Evolutionary conservation across 2,113 vertebrate genomes (phyloP).

Genomic region (Cavia aperea): DNA sequence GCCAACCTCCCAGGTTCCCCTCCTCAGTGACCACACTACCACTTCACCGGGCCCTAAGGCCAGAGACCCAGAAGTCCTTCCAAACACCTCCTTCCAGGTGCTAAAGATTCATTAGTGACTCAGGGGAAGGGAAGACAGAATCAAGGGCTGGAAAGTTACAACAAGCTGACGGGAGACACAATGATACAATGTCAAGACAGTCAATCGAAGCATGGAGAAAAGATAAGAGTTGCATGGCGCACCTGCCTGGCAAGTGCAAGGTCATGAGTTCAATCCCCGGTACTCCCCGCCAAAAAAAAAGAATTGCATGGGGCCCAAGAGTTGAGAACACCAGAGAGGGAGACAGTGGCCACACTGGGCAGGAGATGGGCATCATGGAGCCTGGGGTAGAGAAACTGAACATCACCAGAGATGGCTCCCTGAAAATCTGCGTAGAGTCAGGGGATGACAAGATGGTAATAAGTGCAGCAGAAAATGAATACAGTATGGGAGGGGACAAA

Average conservation of each 20-base stretch:
- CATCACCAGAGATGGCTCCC: not conserved
- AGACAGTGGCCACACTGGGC: not conserved
- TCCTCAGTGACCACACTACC: not conserved
- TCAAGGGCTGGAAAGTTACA: not conserved
- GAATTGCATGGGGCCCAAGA: not conserved
- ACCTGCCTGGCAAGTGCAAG: no score
- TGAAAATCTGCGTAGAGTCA: not conserved
- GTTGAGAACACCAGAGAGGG: not conserved
- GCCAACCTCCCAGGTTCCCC: not conserved
- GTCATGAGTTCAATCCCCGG: no score
- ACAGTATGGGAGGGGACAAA: not conserved
- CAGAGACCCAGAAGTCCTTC: not conserved
- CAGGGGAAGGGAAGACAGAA: not conserved
- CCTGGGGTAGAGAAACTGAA: not conserved
- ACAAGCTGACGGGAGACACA: not conserved
- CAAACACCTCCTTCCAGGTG: not conserved
- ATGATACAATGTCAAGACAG: not conserved
- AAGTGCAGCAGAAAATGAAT: not conserved
- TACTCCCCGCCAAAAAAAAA: not conserved
- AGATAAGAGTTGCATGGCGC: not conserved
- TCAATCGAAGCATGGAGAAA: not conserved
- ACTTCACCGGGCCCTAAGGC: not conserved
- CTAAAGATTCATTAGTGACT: not conserved
- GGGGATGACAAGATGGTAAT: not conserved
- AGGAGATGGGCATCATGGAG: not conserved